Percentiles rank a stretch among this genome's conserved stretches.
phyloP scores from a whole-genome alignment of 2,888 invertebrate species.

The Nycteola revayana region DNA sequence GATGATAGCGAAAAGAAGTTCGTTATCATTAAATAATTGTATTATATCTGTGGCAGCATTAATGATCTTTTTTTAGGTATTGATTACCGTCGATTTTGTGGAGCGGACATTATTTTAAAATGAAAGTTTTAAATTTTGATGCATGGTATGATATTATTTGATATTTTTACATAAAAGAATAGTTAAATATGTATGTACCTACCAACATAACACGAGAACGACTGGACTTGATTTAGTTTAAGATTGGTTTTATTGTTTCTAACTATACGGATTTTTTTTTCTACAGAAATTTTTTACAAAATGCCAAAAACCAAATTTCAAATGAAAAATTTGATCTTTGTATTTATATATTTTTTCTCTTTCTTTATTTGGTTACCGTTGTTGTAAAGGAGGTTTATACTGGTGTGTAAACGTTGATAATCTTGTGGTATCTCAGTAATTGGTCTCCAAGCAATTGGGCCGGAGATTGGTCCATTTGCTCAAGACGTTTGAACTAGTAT shows the following conservation, averaged over 20 bases:
- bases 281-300: background rate
- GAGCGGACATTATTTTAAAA: no score
- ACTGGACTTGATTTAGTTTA: no score
- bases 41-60: background rate
- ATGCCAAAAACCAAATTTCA: background rate
- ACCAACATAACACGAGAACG: no score
- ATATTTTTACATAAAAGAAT: background rate
- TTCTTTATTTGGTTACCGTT: background rate
- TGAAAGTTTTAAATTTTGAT: background rate
- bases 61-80: conserved; percentile 14
- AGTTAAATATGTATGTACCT: no score
- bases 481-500: conserved; percentile 21
- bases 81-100: no score
- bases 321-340: background rate
- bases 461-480: conserved; percentile 66
- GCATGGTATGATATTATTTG: background rate
- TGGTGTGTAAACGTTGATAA: conserved; percentile 2
- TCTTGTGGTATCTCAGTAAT: conserved; percentile 43
- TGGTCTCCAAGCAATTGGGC: conserved; percentile 48
- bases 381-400: background rate
- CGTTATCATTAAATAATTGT: conserved; percentile 44
- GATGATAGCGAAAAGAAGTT: conserved; percentile 63
- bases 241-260: no score
- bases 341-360: background rate
- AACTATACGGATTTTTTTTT: background rate